Evolutionary conservation across 2,113 vertebrate genomes (phyloP).

Genomic region (Strix uralensis): DNA sequence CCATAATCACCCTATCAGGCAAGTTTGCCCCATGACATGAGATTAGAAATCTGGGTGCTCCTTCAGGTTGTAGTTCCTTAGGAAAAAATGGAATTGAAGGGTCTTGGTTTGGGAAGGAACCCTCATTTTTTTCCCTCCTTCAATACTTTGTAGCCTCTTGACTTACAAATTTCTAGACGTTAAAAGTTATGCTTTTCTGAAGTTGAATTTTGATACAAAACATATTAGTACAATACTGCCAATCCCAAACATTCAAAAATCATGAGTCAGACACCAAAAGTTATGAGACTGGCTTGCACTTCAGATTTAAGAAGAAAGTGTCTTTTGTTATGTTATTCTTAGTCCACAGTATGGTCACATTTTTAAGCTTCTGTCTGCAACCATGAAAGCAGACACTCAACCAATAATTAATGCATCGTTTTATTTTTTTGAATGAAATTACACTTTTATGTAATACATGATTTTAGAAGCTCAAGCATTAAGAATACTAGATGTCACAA

Average conservation of each 20-base stretch:
- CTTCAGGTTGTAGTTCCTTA: background rate
- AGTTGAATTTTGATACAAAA: slow-evolving; percentile 16
- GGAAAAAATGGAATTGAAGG: background rate
- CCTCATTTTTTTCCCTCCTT: background rate
- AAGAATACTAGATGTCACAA: background rate
- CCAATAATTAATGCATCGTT: background rate
- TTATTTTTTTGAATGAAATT: background rate
- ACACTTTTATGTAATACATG: background rate
- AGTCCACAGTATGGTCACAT: background rate
- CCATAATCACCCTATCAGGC: background rate
- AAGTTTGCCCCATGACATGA: background rate
- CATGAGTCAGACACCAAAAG: background rate
- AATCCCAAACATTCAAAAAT: slow-evolving; percentile 5
- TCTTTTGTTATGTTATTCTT: slow-evolving; percentile 12
- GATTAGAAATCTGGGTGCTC: background rate
- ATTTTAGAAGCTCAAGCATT: background rate
- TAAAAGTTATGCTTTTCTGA: slow-evolving; percentile 6
- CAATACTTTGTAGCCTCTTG: background rate
- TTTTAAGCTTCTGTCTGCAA: slow-evolving; percentile 17
- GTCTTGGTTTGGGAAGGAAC: background rate
- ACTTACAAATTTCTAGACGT: background rate
- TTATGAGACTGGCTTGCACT: background rate
- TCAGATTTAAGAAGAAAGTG: slow-evolving; percentile 2
- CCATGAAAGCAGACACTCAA: background rate
- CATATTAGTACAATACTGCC: background rate